These are phyloP conservation scores for Triplophysa rosa DNA, from an alignment of 2,113 vertebrate species.

Conservation along the genomic window DNA sequence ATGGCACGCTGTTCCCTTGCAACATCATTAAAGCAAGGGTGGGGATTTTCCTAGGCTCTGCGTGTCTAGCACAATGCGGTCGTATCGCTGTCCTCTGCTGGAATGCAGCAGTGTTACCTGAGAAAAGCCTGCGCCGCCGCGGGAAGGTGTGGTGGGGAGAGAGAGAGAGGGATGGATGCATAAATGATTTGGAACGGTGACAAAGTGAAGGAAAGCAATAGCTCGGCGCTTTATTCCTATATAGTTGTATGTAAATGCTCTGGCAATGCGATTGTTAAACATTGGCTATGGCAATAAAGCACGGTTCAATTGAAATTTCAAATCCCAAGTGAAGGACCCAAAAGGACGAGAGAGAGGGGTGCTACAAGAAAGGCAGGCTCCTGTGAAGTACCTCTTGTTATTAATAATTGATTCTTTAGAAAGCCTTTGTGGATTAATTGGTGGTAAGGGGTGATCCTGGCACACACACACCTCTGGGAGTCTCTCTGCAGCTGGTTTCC, in stretches of 20 bases:
- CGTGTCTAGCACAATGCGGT: conserved; percentile 41
- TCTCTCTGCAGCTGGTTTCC: conserved; percentile 70
- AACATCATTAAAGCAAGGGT: conserved; percentile 44
- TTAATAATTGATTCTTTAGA: conserved; percentile 77
- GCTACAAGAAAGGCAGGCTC: conserved; percentile 50
- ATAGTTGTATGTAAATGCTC: too few species aligned
- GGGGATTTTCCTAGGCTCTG: conserved; percentile 41
- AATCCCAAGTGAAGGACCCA: background rate
- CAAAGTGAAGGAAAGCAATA: background rate
- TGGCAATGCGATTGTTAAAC: too few species aligned
- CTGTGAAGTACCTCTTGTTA: conserved; percentile 72
- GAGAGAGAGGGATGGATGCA: background rate
- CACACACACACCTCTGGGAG: conserved; percentile 63
- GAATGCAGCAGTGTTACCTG: conserved; percentile 40
- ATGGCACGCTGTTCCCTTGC: conserved; percentile 29
- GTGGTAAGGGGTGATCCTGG: conserved; percentile 68
- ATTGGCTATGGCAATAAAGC: too few species aligned
- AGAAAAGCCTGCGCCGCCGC: background rate
- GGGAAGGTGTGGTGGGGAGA: conserved; percentile 5
- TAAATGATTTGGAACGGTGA: conserved; percentile 39
- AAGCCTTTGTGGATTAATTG: conserved; percentile 72
- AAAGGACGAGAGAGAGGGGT: conserved; percentile 7
- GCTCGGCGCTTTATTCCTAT: background rate
- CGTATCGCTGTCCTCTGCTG: conserved; percentile 42
- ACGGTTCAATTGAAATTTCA: too few species aligned